Evolutionary conservation across 2,113 vertebrate genomes (phyloP).

Genomic region (Riparia riparia): DNA sequence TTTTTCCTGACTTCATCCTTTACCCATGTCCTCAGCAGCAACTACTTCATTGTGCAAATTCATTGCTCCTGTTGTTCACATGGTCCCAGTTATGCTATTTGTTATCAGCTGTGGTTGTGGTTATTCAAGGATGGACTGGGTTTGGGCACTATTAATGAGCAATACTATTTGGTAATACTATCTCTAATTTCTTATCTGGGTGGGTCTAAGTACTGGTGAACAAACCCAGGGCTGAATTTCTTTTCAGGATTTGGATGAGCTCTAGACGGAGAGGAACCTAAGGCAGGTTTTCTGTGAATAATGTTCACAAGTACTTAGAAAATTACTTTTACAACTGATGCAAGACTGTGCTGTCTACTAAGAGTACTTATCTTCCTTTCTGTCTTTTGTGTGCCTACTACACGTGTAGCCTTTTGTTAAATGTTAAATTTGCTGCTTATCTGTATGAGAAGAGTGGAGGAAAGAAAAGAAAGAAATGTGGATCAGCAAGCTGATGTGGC

Average conservation of each 20-base stretch:
- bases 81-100: background rate
- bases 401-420: background rate
- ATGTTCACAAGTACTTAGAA: background rate
- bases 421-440: background rate
- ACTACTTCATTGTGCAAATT: background rate
- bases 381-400: background rate
- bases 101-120: background rate
- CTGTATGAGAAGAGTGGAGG: background rate
- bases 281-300: background rate
- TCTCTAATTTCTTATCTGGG: background rate
- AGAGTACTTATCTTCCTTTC: background rate
- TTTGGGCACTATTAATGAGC: background rate
- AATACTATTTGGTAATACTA: background rate
- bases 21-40: background rate
- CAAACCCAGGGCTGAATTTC: background rate
- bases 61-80: background rate
- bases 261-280: background rate
- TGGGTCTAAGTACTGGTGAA: background rate
- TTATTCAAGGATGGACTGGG: background rate
- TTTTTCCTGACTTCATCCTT: background rate
- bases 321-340: background rate
- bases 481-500: background rate
- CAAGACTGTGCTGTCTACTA: background rate
- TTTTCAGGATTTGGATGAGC: background rate
- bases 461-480: background rate